Evolutionary conservation across 64 coral and sea anemone species (phyloP).

Genomic region (Montipora sp.): DNA sequence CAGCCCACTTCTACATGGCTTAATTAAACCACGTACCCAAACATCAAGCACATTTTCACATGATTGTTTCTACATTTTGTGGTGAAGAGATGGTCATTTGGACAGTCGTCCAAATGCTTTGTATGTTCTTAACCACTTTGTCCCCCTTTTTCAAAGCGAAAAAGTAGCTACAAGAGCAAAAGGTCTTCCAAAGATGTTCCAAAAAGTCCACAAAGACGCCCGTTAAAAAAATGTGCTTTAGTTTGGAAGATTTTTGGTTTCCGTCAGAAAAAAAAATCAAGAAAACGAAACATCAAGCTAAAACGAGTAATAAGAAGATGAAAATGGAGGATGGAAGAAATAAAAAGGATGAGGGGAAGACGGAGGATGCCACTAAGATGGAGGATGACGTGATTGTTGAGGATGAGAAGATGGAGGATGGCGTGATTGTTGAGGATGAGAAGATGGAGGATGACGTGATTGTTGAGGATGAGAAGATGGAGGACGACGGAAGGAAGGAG

Average conservation of each 20-base stretch:
- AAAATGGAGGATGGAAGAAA: neutral
- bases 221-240: neutral
- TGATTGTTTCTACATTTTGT: conserved; percentile 22
- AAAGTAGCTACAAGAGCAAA: neutral
- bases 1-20: neutral
- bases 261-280: neutral
- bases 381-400: no score
- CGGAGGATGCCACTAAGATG: neutral
- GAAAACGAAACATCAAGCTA: neutral
- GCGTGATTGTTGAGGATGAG: neutral
- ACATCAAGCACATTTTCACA: neutral
- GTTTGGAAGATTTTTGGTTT: conserved; percentile 11
- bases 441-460: neutral
- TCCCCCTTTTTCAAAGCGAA: conserved; percentile 17
- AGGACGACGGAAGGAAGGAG: neutral
- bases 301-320: neutral
- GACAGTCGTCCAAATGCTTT: conserved; percentile 42
- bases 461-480: neutral
- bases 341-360: no score
- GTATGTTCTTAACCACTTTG: neutral
- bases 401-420: neutral
- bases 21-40: neutral
- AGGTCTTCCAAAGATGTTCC: neutral
- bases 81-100: conserved; percentile 25
- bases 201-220: neutral